These are phyloP conservation scores for Bombus sylvicola DNA, from an alignment of 1,140 invertebrate species.

Conservation along the genomic window DNA sequence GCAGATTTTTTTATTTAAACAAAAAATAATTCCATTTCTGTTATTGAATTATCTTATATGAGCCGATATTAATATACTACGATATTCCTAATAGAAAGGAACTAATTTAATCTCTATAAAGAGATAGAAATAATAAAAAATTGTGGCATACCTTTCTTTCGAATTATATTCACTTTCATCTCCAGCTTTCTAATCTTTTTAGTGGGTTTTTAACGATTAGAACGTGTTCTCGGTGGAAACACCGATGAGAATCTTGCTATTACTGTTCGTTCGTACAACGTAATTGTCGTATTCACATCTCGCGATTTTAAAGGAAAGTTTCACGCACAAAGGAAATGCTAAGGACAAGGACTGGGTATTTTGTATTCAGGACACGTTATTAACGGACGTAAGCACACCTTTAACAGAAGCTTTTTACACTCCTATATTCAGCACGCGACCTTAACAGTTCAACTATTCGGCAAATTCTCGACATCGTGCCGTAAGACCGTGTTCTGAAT, in stretches of 20 bases:
- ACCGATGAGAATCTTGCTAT: neutral
- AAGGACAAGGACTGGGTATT: neutral
- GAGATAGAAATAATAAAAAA: neutral
- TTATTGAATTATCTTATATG: too few relatives aligned
- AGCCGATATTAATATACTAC: too few relatives aligned
- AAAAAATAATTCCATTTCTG: too few relatives aligned
- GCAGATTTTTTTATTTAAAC: neutral
- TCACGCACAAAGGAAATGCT: constrained; percentile 6
- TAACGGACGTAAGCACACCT: constrained; percentile 5
- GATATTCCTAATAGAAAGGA: too few relatives aligned
- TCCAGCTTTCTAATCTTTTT: neutral
- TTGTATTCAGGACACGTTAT: constrained; percentile 16
- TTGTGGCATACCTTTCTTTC: neutral
- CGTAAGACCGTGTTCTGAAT: constrained; percentile 2
- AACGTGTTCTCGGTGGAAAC: neutral
- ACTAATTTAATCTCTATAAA: neutral
- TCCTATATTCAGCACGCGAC: constrained; percentile 1
- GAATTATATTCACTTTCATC: neutral
- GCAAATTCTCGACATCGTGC: constrained; percentile 1
- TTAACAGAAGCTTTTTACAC: constrained; percentile 13
- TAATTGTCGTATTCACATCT: neutral
- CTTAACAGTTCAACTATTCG: constrained; percentile 11
- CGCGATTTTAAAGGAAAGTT: neutral
- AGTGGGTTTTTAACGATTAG: neutral
- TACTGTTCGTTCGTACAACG: neutral